Evolutionary conservation across 2,797 vertebrate genomes (phyloP).

Genomic region (Gallinago nigripennis): DNA sequence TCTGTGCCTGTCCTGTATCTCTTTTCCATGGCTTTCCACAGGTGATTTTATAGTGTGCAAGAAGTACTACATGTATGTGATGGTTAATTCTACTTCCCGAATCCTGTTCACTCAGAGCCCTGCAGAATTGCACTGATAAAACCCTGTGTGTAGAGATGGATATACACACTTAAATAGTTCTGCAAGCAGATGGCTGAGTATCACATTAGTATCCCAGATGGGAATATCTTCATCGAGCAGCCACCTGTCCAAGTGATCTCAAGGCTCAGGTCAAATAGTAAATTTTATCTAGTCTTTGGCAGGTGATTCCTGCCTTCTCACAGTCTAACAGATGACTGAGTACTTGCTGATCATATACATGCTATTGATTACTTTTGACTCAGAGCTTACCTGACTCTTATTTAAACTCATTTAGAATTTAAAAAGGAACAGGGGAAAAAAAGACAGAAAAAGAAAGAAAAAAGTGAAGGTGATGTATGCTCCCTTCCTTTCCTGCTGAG

Average conservation of each 20-base stretch:
- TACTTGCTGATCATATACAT: not conserved
- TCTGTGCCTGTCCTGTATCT: not conserved
- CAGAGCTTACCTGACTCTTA: not conserved
- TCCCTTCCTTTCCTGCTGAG: not conserved
- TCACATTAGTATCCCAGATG: constrained; percentile 40
- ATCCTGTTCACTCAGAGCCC: not conserved
- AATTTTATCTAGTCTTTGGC: constrained; percentile 29
- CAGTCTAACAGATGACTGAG: not conserved
- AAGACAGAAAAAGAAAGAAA: not conserved
- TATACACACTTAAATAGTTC: not conserved
- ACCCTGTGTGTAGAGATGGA: not conserved
- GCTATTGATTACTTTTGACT: not conserved
- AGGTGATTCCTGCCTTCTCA: constrained; percentile 21
- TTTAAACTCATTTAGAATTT: not conserved
- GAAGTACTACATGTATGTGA: not conserved
- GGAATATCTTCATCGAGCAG: constrained; percentile 56
- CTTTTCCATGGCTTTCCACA: not conserved
- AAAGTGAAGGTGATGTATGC: not conserved
- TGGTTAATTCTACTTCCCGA: not conserved
- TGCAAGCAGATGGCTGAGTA: constrained; percentile 59
- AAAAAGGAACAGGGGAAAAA: fast-evolving
- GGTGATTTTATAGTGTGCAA: not conserved
- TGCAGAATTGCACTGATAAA: not conserved
- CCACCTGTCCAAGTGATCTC: constrained; percentile 60
- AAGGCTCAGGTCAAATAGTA: constrained; percentile 48